Evolutionary conservation across 2,888 invertebrate species (phyloP), one percentile per base, ranked within the genome.

Genomic region (Lepidochitona cinerea): DNA sequence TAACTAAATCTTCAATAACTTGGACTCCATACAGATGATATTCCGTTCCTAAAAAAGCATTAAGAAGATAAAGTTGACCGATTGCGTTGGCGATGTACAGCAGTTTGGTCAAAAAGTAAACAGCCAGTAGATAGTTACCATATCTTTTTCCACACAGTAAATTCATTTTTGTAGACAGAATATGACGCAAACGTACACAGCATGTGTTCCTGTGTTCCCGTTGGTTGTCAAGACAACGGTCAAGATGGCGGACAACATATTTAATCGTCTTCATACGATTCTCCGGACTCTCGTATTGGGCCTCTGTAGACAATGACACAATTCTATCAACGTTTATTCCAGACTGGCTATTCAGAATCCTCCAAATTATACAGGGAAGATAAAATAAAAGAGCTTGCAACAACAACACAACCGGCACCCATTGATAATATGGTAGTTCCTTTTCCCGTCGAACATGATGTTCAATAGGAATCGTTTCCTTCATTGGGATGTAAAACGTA

Each of bases 371-470:
- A 81, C 91, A 91, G 1, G 92, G 92, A 75, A 91, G 84, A 81
- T 92, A 92, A 84, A 91, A 92, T 75, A 92, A 84, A 74, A 92
- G 88, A 14, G 92, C 91, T 81, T 92, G 89, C n/a, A 91, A 82
- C 2, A 91, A 85, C 53, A 91, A 82, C 83, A 91, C 88, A 23
- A 91, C 86, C 0, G 91, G 91, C 32, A 86, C 92, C 89, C 88
- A 92, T 86, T 87, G 90, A 79, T 90, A 90, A 81, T 90, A 90
- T 66, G 85, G 85, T 52, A 87, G 77, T 77, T 87, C 86, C 71
- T 82, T 83, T 53, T 85, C 83, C 67, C 81, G 78, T 32, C 84
- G 76, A 53, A 81, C 77, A 35, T 80, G 76, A 26, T 84, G 75
- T 67, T 84, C 83, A 37, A 78, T 52, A 32, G 77, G 77, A 37